A percentile compares a stretch with the other conserved stretches of the same genome.
Conservation (phyloP, 2,888 invertebrate genomes). For the Celastrina argiolus region DNA sequence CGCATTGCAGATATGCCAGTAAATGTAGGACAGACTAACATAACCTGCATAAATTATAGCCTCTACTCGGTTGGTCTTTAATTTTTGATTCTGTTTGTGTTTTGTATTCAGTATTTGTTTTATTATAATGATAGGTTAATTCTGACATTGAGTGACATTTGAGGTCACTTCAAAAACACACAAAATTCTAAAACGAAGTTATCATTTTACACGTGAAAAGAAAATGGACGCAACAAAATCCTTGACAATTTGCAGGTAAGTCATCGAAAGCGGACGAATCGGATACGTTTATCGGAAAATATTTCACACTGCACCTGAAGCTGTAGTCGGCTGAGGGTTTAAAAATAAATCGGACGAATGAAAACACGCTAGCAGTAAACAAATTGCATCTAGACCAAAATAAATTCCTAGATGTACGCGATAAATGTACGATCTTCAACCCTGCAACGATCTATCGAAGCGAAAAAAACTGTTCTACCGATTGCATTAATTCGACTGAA, state of each 20-base stretch:
- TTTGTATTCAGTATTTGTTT: neutral
- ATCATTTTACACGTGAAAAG: neutral
- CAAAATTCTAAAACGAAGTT: neutral
- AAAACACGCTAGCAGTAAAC: slow-evolving; percentile 17
- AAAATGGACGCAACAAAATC: neutral
- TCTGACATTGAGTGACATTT: no score
- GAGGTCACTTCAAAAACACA: neutral
- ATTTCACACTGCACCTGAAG: neutral
- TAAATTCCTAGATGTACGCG: slow-evolving; percentile 21
- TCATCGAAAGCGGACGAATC: neutral
- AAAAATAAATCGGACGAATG: slow-evolving; percentile 15
- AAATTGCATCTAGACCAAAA: slow-evolving; percentile 23
- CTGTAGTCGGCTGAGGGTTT: slow-evolving; percentile 14
- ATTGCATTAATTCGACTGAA: slow-evolving; percentile 74
- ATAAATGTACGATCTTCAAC: slow-evolving; percentile 26
- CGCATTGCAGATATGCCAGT: slow-evolving; percentile 15
- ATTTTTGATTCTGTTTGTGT: slow-evolving; percentile 4
- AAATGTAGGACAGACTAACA: slow-evolving; percentile 16
- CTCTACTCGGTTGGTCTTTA: neutral
- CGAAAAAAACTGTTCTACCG: slow-evolving; percentile 59
- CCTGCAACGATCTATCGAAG: slow-evolving; percentile 38
- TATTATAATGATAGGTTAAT: no score
- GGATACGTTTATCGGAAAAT: slow-evolving; percentile 13
- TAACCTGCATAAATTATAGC: slow-evolving; percentile 1
- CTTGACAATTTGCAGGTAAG: neutral